phyloP scores from a whole-genome alignment of 2,888 invertebrate species.

The Euplexia lucipara region DNA sequence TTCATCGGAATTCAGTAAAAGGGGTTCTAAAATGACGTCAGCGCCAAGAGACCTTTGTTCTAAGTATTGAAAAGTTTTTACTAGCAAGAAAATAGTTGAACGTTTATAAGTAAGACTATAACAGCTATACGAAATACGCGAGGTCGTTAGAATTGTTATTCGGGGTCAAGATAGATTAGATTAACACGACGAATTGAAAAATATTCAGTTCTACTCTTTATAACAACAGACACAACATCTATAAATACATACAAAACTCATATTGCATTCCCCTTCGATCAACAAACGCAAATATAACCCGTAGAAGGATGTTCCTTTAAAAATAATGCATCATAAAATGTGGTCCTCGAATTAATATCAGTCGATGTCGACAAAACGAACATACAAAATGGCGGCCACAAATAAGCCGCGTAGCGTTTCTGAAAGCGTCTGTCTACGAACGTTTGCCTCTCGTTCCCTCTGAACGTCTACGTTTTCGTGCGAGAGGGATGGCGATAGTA shows the following conservation, averaged over 20 bases:
- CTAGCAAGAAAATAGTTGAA: slow-evolving; percentile 12
- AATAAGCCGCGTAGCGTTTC: slow-evolving; percentile 86
- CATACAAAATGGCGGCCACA: slow-evolving; percentile 85
- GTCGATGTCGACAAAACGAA: slow-evolving; percentile 82
- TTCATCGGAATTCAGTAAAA: slow-evolving; percentile 31
- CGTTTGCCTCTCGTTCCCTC: slow-evolving; percentile 76
- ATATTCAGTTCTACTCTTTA: slow-evolving; percentile 39
- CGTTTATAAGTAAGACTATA: slow-evolving; percentile 32
- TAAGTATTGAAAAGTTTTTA: neutral
- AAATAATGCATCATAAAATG: slow-evolving; percentile 60
- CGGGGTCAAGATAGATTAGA: slow-evolving; percentile 65
- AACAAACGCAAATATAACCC: slow-evolving; percentile 15
- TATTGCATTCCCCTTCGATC: slow-evolving; percentile 1
- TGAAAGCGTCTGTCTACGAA: slow-evolving; percentile 89
- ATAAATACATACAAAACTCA: slow-evolving; percentile 27
- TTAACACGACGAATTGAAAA: slow-evolving; percentile 59
- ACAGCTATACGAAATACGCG: slow-evolving; percentile 17
- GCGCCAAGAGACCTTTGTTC: slow-evolving; percentile 1
- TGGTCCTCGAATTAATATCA: slow-evolving; percentile 76
- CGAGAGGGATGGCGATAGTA: slow-evolving; percentile 76
- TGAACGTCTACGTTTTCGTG: slow-evolving; percentile 74
- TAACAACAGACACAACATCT: slow-evolving; percentile 2
- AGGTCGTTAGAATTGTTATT: slow-evolving; percentile 56
- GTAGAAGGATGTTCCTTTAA: slow-evolving; percentile 32
- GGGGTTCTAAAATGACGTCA: slow-evolving; percentile 18